Conservation (phyloP, 2,888 invertebrate genomes). For the Ptychoptera albimana region DNA sequence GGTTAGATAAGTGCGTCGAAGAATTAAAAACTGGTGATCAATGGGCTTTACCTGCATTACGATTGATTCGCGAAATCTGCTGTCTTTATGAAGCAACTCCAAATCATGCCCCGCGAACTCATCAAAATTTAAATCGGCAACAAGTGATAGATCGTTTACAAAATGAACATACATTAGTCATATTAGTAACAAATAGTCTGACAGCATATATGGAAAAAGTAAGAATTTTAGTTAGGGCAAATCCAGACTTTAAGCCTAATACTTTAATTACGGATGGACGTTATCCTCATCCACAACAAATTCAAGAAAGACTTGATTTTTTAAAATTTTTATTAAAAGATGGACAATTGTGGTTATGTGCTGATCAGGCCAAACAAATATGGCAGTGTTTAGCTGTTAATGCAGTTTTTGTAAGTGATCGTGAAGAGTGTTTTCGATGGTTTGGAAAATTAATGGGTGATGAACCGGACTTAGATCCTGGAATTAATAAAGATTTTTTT, state of each 20-base stretch:
- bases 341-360: conserved; percentile 91
- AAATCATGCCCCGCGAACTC: conserved; percentile 26
- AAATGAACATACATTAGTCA: conserved; percentile 81
- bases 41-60: conserved; percentile 89
- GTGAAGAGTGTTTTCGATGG: conserved; percentile 97
- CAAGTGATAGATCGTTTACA: conserved; percentile 82
- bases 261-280: conserved; percentile 70
- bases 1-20: conserved; percentile 93
- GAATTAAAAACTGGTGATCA: conserved; percentile 74
- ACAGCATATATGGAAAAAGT: conserved; percentile 82
- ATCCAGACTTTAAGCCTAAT: conserved; percentile 62
- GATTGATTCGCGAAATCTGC: conserved; percentile 91
- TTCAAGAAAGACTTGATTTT: conserved; percentile 86
- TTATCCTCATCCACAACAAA: conserved; percentile 83
- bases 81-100: conserved; percentile 69
- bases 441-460: conserved; percentile 94
- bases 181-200: conserved; percentile 84
- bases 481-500: conserved; percentile 90
- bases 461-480: conserved; percentile 91
- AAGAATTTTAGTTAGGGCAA: conserved; percentile 32
- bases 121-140: conserved; percentile 37
- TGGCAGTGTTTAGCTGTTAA: conserved; percentile 93
- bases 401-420: conserved; percentile 79
- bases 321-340: conserved; percentile 84
- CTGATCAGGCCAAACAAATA: conserved; percentile 91